A percentile compares a stretch with the other conserved stretches of the same genome.
Evolutionary conservation across 2,888 invertebrate species (phyloP).

Genomic region (Cephus runcator): DNA sequence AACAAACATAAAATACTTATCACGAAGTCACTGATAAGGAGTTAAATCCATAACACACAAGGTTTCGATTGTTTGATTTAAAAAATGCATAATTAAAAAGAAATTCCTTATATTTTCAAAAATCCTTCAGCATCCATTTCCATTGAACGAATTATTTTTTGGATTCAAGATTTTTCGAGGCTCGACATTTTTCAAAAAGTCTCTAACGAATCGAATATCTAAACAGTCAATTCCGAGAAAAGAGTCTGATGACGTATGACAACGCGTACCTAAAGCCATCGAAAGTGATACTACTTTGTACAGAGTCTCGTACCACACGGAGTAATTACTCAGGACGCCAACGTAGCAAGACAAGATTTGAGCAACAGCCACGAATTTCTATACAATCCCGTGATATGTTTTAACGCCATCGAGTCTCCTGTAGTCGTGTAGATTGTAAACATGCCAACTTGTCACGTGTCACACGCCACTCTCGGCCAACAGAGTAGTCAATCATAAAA

Average conservation of each 20-base stretch:
- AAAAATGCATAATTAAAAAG: background rate
- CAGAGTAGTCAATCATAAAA: background rate
- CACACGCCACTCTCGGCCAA: background rate
- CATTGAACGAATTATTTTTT: no score
- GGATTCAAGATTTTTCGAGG: background rate
- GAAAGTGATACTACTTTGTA: background rate
- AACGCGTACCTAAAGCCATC: background rate
- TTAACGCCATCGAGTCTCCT: background rate
- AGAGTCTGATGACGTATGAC: background rate
- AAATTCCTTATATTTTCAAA: background rate
- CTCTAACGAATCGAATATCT: no score
- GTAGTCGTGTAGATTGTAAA: constrained; percentile 1
- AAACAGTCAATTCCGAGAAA: no score
- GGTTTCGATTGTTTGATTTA: no score
- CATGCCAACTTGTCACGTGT: constrained; percentile 8
- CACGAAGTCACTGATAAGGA: background rate
- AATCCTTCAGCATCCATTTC: background rate
- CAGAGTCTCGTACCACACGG: background rate
- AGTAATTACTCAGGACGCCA: background rate
- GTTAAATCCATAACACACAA: background rate
- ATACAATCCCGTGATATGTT: background rate
- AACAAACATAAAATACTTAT: background rate
- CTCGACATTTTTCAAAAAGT: no score
- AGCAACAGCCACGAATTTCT: background rate
- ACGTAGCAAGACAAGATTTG: background rate